Evolutionary conservation across 2,888 invertebrate genomes (phyloP).

Genomic region (Synanthedon formicaeformis): DNA sequence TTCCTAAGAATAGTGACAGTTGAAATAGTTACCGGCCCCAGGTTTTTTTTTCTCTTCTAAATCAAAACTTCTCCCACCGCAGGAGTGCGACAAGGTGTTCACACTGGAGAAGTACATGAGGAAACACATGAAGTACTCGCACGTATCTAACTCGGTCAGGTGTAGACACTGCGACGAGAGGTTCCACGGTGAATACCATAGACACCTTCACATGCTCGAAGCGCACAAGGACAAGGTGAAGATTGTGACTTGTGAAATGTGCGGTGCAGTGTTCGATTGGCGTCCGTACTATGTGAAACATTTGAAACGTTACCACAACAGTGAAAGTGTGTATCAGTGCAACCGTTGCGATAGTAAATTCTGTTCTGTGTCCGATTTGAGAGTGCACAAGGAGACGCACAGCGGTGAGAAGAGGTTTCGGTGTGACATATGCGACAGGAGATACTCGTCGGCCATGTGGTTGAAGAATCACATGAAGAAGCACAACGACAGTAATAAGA

Average conservation of each 20-base stretch:
- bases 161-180: slow-evolving; percentile 32
- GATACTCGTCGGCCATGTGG: slow-evolving; percentile 13
- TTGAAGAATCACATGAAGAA: slow-evolving; percentile 18
- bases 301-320: slow-evolving; percentile 35
- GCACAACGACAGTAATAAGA: slow-evolving; percentile 8
- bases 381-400: slow-evolving; percentile 19
- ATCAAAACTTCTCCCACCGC: too few relatives aligned
- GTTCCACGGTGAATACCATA: slow-evolving; percentile 18
- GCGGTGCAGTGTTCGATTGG: slow-evolving; percentile 49
- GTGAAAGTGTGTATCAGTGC: slow-evolving; percentile 29
- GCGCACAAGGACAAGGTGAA: slow-evolving; percentile 29
- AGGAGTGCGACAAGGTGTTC: slow-evolving; percentile 54
- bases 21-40: too few relatives aligned
- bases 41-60: too few relatives aligned
- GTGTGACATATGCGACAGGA: slow-evolving; percentile 23
- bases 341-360: slow-evolving; percentile 19
- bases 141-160: slow-evolving; percentile 13
- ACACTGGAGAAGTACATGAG: slow-evolving; percentile 28
- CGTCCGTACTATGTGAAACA: slow-evolving; percentile 47
- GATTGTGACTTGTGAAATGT: slow-evolving; percentile 33
- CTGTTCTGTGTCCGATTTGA: slow-evolving; percentile 14
- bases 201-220: slow-evolving; percentile 27
- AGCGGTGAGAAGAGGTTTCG: slow-evolving; percentile 12
- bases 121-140: slow-evolving; percentile 33
- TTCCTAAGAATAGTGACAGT: too few relatives aligned